Evolutionary conservation across 2,113 vertebrate species (phyloP).

Genomic region (Acrocephalus kingi): DNA sequence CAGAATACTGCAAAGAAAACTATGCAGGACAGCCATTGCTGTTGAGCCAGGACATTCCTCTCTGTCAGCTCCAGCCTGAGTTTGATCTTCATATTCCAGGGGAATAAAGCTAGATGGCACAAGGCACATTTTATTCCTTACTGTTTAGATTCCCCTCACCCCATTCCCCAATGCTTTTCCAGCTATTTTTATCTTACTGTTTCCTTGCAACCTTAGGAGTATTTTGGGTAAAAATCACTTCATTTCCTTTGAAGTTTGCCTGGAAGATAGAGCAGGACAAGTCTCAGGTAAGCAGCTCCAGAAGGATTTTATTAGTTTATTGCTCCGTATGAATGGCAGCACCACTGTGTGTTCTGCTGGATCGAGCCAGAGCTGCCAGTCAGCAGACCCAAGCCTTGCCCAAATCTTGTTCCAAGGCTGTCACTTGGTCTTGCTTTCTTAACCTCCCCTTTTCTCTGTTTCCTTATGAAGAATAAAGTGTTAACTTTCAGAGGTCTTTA

Average conservation of each 20-base stretch:
- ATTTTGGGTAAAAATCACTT: not conserved
- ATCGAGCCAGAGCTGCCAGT: not conserved
- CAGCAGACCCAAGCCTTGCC: not conserved
- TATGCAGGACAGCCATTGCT: not conserved
- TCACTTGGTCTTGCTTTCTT: not conserved
- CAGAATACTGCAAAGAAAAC: not conserved
- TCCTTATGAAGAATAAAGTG: not conserved
- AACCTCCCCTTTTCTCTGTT: not conserved
- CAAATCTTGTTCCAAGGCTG: not conserved
- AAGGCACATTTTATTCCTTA: not conserved
- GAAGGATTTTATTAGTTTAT: not conserved
- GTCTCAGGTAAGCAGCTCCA: not conserved
- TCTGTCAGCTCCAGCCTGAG: not conserved
- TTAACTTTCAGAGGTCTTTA: not conserved
- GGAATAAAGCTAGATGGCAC: not conserved
- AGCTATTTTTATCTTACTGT: conserved; percentile 21
- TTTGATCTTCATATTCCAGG: not conserved
- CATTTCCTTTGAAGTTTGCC: not conserved
- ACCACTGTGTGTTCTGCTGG: not conserved
- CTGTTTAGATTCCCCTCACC: not conserved
- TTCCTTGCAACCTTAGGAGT: not conserved
- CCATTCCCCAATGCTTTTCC: not conserved
- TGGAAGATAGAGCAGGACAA: not conserved
- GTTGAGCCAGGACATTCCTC: not conserved
- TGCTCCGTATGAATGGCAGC: not conserved